phyloP scores from a whole-genome alignment of 2,888 invertebrate genomes.

The Pyrrhia umbra region DNA sequence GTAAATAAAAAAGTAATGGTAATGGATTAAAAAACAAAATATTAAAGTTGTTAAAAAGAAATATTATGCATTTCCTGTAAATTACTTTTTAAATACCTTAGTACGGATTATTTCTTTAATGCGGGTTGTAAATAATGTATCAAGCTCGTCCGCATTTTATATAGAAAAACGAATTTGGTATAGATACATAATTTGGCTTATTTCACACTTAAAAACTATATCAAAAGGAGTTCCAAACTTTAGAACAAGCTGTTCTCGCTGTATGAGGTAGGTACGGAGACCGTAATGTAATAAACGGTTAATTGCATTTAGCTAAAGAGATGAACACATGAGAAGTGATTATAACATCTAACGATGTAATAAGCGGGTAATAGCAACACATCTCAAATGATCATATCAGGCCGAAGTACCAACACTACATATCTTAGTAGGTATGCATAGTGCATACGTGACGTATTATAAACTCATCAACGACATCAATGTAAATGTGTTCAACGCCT shows the following conservation, averaged over 20 bases:
- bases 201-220: not conserved
- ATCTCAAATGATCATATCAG: constrained; percentile 38
- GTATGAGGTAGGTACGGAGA: constrained; percentile 30
- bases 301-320: constrained; percentile 53
- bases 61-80: not conserved
- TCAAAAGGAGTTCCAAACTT: constrained; percentile 5
- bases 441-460: too few relatives aligned
- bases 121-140: too few relatives aligned
- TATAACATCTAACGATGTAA: constrained; percentile 47
- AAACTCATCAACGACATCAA: constrained; percentile 31
- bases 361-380: constrained; percentile 45
- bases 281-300: constrained; percentile 47
- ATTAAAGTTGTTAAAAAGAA: not conserved
- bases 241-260: constrained; percentile 4
- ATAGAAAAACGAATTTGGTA: too few relatives aligned
- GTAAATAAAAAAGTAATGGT: too few relatives aligned
- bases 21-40: too few relatives aligned
- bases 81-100: too few relatives aligned
- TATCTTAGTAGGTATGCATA: not conserved
- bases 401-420: constrained; percentile 4
- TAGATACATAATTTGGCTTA: too few relatives aligned
- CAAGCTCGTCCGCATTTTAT: too few relatives aligned
- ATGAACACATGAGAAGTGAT: constrained; percentile 37
- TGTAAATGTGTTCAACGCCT: constrained; percentile 35
- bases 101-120: too few relatives aligned